Base-by-base conservation (phyloP, 2,888 invertebrate genomes). In the Phyllotreta striolata region DNA sequence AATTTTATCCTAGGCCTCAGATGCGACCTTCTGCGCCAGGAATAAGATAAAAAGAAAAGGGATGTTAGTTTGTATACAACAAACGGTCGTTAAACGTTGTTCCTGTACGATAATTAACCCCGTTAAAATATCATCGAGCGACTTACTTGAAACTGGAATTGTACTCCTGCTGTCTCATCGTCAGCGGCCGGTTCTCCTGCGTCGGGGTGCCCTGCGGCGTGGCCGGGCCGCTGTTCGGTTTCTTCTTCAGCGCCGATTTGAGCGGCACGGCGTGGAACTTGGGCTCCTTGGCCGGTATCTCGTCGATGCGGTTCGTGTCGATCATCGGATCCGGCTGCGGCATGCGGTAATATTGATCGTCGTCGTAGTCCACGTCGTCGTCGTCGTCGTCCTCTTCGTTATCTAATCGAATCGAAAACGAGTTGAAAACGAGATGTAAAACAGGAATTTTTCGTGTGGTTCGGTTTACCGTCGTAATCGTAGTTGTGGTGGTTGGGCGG, bases 221-320 rank as follows among this genome's bases (percentile, higher is more conserved):
- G 40, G 90, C 91, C 58, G 90, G 85, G 2, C 87, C 87, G 73
- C 88, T 87, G 66, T 87, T 86, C 38, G 71, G 68, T 78, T 92
- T 90, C 82, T 93, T 95, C 85, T 96, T 96, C 72, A 96, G 85
- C 70, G 95, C 96, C 56, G 95, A 95, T 82, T 96, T 96, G 66
- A 95, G 87, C 70, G 95, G 95, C 85, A 94, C 89, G 71, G 95
- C 95, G 83, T 93, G 91, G 83, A 93, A 91, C 78, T 91, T 90
- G 6, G 70, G 70, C 58, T 70, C 70, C 47, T 95, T 94, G 64
- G 95, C 94, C 73, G 94, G 95, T 76, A 95, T 94, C 84, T 95
- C 94, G 82, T 95, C 95, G 67, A 95, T 90, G 71, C 93, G 87
- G 62, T 89, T 89, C 63, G 93, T 93, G 82, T 95, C 94, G 74